Percentiles rank a stretch among this genome's conserved stretches.
Conservation (phyloP, 2,888 invertebrate species). For the Drosophila mulleri region DNA sequence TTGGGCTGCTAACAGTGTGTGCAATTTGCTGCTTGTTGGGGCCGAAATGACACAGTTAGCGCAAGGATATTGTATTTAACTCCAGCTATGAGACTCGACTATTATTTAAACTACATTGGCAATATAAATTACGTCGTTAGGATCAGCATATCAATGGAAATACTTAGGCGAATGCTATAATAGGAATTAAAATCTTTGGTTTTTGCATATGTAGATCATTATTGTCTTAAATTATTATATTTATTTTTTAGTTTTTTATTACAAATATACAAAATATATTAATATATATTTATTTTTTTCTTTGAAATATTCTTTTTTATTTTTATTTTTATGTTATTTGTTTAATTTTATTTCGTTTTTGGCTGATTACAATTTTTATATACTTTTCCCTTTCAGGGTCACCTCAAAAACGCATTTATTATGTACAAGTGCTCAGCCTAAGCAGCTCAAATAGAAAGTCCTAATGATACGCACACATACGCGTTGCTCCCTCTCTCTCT, state of each 20-base stretch:
- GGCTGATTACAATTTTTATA: too few relatives aligned
- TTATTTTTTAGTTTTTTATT: too few relatives aligned
- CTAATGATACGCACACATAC: constrained; percentile 34
- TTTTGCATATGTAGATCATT: not conserved
- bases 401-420: constrained; percentile 13
- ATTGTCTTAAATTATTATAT: too few relatives aligned
- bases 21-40: constrained; percentile 54
- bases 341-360: not conserved
- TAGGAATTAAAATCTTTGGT: not conserved
- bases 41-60: constrained; percentile 47
- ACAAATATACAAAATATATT: too few relatives aligned
- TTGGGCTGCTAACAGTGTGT: constrained; percentile 39
- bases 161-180: not conserved
- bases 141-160: not conserved
- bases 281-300: too few relatives aligned
- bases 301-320: too few relatives aligned
- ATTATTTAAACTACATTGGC: constrained; percentile 22
- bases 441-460: constrained; percentile 11
- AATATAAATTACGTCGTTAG: not conserved
- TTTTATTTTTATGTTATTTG: not conserved
- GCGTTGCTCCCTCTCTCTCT: not conserved
- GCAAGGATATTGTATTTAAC: constrained; percentile 41
- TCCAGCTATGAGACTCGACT: constrained; percentile 9
- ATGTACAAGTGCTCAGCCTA: constrained; percentile 11
- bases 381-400: too few relatives aligned